Percentiles rank a stretch among this genome's conserved stretches.
These are phyloP conservation scores for Nephrotoma flavescens DNA, from an alignment of 2,888 invertebrate genomes.

Conservation along the genomic window DNA sequence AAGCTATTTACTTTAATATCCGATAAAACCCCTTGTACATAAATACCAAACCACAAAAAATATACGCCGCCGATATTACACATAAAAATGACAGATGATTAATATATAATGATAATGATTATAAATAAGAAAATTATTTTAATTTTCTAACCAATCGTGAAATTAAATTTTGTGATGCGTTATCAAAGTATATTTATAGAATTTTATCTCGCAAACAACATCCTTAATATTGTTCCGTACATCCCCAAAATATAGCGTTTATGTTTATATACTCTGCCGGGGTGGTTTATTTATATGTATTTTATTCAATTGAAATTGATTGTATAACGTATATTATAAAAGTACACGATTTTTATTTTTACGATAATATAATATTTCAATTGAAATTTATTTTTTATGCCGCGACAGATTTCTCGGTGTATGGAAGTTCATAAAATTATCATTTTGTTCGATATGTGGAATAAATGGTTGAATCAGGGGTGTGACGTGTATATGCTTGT, in stretches of 20 bases:
- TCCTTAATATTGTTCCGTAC: not conserved
- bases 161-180: not conserved
- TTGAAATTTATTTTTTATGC: not conserved
- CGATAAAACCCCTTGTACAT: not conserved
- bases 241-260: not conserved
- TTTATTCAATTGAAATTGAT: not conserved
- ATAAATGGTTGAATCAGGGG: not conserved
- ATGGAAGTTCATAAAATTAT: not conserved
- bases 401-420: not conserved
- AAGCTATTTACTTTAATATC: not conserved
- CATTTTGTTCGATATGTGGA: not conserved
- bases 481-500: not conserved
- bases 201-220: not conserved
- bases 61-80: not conserved
- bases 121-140: constrained; percentile 1
- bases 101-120: not conserved
- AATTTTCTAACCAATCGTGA: constrained; percentile 3
- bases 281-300: not conserved
- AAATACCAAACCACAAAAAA: not conserved
- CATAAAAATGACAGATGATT: not conserved
- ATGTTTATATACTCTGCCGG: not conserved
- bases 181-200: not conserved
- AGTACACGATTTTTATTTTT: not conserved
- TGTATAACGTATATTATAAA: not conserved
- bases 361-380: not conserved